phyloP scores from a whole-genome alignment of 2,113 vertebrate genomes.

The Papio anubis region DNA sequence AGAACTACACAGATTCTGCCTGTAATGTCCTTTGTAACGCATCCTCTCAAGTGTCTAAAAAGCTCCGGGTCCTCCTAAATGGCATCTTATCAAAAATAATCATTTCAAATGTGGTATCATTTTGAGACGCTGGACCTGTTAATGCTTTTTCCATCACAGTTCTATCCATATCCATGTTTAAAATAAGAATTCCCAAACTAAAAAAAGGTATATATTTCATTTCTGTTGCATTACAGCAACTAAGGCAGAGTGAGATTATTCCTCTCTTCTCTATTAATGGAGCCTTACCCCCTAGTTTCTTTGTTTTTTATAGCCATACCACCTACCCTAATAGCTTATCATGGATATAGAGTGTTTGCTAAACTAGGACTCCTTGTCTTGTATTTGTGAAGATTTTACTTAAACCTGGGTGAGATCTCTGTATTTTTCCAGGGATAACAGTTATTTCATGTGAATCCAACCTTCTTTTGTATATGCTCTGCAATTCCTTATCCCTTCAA shows the following conservation, averaged over 20 bases:
- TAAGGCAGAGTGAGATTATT: neutral
- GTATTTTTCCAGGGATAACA: neutral
- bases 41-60: neutral
- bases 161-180: neutral
- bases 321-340: neutral
- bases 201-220: neutral
- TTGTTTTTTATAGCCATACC: too few species aligned
- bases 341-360: neutral
- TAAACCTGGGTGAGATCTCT: neutral
- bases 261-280: neutral
- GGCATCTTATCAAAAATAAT: neutral
- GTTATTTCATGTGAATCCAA: neutral
- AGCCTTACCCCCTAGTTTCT: neutral
- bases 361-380: neutral
- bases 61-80: too few species aligned
- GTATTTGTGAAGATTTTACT: neutral
- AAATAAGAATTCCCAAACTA: neutral
- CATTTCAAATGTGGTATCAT: neutral
- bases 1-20: accelerated
- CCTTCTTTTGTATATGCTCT: neutral
- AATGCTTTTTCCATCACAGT: neutral
- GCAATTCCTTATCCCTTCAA: neutral
- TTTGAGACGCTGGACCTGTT: neutral
- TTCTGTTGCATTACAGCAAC: neutral
- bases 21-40: neutral